Percentiles rank a stretch among this genome's conserved stretches.
These are phyloP conservation scores for Pseudococcus jackbeardsleyi DNA, from an alignment of 2,888 invertebrate species.

Conservation along the genomic window DNA sequence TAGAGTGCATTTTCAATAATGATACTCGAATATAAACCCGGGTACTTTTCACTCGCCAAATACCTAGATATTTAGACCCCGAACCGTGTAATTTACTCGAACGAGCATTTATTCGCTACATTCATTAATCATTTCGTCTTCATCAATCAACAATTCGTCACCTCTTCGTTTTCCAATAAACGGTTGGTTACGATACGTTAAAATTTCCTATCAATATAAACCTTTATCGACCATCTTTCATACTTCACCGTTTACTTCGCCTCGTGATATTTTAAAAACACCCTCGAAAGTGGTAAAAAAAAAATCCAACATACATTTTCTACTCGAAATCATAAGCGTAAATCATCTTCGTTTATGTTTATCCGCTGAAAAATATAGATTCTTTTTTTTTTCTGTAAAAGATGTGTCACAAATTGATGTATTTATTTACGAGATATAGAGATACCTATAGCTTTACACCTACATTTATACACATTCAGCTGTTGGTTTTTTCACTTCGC, in stretches of 20 bases:
- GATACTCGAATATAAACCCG: neutral
- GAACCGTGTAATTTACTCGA: neutral
- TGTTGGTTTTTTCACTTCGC: constrained; percentile 10
- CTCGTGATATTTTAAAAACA: neutral
- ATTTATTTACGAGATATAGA: constrained; percentile 12
- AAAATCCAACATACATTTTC: neutral
- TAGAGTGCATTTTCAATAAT: neutral
- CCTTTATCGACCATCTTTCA: constrained; percentile 28
- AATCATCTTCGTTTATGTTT: constrained; percentile 16
- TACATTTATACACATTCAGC: neutral
- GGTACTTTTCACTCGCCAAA: neutral
- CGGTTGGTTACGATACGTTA: constrained; percentile 8
- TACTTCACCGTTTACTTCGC: neutral
- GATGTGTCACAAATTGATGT: constrained; percentile 24
- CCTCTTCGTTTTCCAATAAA: constrained; percentile 22
- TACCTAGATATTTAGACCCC: neutral
- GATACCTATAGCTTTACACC: neutral
- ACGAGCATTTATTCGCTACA: neutral
- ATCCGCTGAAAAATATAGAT: neutral
- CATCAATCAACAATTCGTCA: constrained; percentile 32
- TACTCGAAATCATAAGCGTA: constrained; percentile 10
- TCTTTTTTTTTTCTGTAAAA: neutral
- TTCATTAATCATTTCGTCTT: constrained; percentile 32
- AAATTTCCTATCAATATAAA: neutral
- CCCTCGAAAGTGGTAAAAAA: neutral